Conservation (phyloP, 2,113 vertebrate species). For the Xiphorhynchus elegans region DNA sequence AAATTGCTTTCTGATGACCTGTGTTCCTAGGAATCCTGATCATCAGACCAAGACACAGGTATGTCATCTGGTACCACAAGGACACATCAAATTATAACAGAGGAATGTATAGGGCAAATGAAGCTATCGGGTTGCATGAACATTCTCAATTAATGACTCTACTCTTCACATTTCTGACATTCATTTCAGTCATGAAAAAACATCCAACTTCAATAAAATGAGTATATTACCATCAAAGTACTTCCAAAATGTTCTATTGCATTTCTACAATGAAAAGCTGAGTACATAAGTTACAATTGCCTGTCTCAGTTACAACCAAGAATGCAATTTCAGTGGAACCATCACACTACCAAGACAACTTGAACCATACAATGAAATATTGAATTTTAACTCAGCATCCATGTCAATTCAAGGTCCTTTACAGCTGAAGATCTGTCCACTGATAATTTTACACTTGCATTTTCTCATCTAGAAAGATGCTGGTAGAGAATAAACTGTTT, state of each 20-base stretch:
- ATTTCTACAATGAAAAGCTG: not conserved
- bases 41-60: not conserved
- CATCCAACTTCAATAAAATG: not conserved
- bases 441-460: not conserved
- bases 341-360: not conserved
- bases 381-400: not conserved
- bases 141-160: not conserved
- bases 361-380: rapidly evolving
- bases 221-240: not conserved
- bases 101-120: not conserved
- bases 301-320: not conserved
- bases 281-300: not conserved
- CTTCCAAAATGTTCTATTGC: not conserved
- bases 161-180: rapidly evolving
- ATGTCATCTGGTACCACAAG: not conserved
- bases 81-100: not conserved
- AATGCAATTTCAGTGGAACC: not conserved
- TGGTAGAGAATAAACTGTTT: not conserved
- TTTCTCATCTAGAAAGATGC: not conserved
- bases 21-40: not conserved
- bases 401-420: not conserved
- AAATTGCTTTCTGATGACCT: not conserved
- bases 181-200: not conserved
- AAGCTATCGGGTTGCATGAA: not conserved
- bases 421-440: not conserved